Evolutionary conservation across 1,140 invertebrate genomes (phyloP).

Genomic region (Drosophila mojavensis): DNA sequence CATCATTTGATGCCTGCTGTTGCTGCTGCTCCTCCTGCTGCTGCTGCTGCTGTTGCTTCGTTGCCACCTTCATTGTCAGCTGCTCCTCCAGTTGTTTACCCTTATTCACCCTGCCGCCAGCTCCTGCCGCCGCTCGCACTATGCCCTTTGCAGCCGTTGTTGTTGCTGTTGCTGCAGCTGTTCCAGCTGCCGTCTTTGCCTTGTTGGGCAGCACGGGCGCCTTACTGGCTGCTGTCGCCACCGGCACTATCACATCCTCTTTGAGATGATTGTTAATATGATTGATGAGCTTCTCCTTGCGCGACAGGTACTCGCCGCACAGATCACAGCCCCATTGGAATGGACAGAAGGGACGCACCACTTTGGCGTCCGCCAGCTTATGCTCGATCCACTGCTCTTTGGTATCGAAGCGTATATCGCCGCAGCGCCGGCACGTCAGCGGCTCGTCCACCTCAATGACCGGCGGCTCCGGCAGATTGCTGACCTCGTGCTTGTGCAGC

Average conservation of each 20-base stretch:
- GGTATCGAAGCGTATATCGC: constrained; percentile 62
- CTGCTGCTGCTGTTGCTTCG: not conserved
- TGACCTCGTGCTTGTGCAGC: constrained; percentile 82
- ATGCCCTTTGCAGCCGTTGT: not conserved
- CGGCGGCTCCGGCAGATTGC: constrained; percentile 69
- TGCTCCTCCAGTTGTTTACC: not conserved
- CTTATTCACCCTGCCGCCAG: no score
- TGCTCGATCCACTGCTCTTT: constrained; percentile 82
- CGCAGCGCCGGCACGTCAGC: constrained; percentile 68
- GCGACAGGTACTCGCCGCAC: constrained; percentile 80
- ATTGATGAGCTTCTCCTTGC: constrained; percentile 82
- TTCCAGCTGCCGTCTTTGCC: not conserved
- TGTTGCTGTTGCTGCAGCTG: not conserved
- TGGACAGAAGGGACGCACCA: constrained; percentile 74
- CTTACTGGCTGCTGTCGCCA: constrained; percentile 57
- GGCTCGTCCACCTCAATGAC: constrained; percentile 70
- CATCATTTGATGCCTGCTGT: not conserved
- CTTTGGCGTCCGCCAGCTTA: constrained; percentile 76
- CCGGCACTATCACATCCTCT: constrained; percentile 75
- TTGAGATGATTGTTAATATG: constrained; percentile 82
- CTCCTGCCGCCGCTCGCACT: not conserved
- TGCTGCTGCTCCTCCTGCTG: not conserved
- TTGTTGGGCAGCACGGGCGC: not conserved
- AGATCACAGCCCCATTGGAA: constrained; percentile 84
- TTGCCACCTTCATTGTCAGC: not conserved